Conservation (phyloP, 1,140 invertebrate species). For the Drosophila chauvacae region DNA sequence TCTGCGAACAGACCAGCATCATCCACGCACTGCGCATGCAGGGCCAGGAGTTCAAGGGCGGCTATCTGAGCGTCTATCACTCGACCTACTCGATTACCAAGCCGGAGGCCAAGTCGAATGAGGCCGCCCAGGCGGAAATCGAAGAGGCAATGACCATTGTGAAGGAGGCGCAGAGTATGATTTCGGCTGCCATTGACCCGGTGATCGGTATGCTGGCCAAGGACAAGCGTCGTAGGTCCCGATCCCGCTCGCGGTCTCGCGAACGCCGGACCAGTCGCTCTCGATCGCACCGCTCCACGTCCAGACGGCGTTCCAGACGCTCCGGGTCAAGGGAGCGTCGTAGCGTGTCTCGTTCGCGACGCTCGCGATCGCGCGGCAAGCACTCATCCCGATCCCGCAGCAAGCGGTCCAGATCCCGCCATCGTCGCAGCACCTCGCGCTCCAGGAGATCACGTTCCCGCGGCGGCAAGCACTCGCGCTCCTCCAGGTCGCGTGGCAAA, state of each 20-base stretch:
- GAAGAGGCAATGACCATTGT: conserved; percentile 98
- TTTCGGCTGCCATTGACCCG: conserved; percentile 96
- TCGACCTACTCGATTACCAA: conserved; percentile 96
- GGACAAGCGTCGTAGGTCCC: conserved; percentile 89
- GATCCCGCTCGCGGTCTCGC: conserved; percentile 86
- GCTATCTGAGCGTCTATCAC: conserved; percentile 90
- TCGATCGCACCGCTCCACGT: conserved; percentile 87
- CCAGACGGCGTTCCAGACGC: conserved; percentile 85
- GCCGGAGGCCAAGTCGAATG: conserved; percentile 97
- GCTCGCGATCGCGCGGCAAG: conserved; percentile 86
- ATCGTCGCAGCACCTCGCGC: conserved; percentile 70
- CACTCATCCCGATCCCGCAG: conserved; percentile 78
- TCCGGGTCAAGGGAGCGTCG: conserved; percentile 81
- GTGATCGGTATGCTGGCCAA: conserved; percentile 93
- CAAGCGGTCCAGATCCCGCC: conserved; percentile 86
- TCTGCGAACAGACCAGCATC: conserved; percentile 95
- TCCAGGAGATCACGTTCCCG: conserved; percentile 77
- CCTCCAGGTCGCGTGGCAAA: conserved; percentile 79
- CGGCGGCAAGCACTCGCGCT: conserved; percentile 48
- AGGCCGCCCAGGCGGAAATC: conserved; percentile 97
- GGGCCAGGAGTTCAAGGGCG: conserved; percentile 89
- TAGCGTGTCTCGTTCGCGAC: conserved; percentile 85
- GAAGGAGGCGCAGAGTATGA: conserved; percentile 97
- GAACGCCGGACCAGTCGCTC: conserved; percentile 87
- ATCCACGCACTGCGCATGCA: conserved; percentile 95